Percentiles rank a stretch among this genome's conserved stretches.
Conservation (phyloP, 2,888 invertebrate species). For the Drosophila barbarae region DNA sequence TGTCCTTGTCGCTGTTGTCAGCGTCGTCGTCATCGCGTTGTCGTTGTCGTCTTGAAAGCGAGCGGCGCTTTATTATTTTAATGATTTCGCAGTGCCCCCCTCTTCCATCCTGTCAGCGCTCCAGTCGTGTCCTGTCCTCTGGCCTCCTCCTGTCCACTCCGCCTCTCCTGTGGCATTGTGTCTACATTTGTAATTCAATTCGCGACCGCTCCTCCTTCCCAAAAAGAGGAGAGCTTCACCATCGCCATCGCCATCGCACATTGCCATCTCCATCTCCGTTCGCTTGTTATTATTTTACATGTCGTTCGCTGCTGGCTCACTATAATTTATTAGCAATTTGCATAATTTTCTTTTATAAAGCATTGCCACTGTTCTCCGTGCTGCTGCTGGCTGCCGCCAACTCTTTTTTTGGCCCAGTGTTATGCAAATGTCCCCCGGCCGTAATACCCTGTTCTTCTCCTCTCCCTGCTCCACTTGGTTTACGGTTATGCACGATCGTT, state of each 20-base stretch:
- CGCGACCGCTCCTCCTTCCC: conserved; percentile 39
- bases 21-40: conserved; percentile 35
- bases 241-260: conserved; percentile 20
- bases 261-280: conserved; percentile 27
- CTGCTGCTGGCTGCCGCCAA: conserved; percentile 41
- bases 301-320: conserved; percentile 66
- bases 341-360: conserved; percentile 74
- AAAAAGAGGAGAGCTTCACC: not conserved
- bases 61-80: conserved; percentile 62
- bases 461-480: conserved; percentile 28
- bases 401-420: conserved; percentile 66
- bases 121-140: conserved; percentile 36
- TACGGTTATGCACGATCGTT: conserved; percentile 45
- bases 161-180: conserved; percentile 50
- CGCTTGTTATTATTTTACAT: conserved; percentile 73
- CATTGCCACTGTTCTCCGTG: conserved; percentile 61
- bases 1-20: conserved; percentile 53
- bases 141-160: conserved; percentile 20
- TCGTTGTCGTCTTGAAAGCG: conserved; percentile 49
- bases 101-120: conserved; percentile 39
- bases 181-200: conserved; percentile 74
- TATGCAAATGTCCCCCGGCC: conserved; percentile 60
- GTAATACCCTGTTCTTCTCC: conserved; percentile 29
- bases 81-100: conserved; percentile 65
- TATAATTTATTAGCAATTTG: conserved; percentile 76